These are phyloP conservation scores for Iselma pallidipennis DNA, from an alignment of 2,888 invertebrate genomes.

Conservation along the genomic window DNA sequence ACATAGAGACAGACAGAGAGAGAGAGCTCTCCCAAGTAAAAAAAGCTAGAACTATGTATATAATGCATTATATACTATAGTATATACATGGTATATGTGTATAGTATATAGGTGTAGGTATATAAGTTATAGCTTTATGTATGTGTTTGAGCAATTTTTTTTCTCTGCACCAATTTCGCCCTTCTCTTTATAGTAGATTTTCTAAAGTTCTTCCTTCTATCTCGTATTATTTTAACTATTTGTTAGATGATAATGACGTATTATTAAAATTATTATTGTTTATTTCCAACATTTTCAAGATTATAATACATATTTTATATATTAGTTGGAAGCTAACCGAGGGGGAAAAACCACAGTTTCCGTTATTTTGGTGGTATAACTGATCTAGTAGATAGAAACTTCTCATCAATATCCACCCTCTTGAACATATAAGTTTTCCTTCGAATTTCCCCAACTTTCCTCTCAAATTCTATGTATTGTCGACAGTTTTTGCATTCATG, in stretches of 20 bases:
- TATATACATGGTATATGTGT: neutral
- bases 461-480: too few relatives aligned
- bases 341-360: neutral
- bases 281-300: neutral
- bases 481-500: too few relatives aligned
- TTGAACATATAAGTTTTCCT: too few relatives aligned
- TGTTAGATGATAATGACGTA: constrained; percentile 1
- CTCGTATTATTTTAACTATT: constrained; percentile 39
- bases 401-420: too few relatives aligned
- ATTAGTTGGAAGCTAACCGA: neutral
- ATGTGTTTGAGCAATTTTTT: constrained; percentile 35
- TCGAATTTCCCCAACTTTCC: too few relatives aligned
- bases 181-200: constrained; percentile 41
- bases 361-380: neutral
- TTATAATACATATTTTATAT: neutral
- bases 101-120: neutral
- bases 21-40: constrained; percentile 4
- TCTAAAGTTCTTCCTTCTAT: constrained; percentile 38
- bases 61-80: too few relatives aligned
- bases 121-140: constrained; percentile 27
- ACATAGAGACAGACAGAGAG: constrained; percentile 3
- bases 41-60: neutral
- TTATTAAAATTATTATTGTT: constrained; percentile 1
- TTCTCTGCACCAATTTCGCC: constrained; percentile 37
- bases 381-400: too few relatives aligned